These are phyloP conservation scores for Phocoena phocoena DNA, from an alignment of 2,113 vertebrate species.

Conservation along the genomic window DNA sequence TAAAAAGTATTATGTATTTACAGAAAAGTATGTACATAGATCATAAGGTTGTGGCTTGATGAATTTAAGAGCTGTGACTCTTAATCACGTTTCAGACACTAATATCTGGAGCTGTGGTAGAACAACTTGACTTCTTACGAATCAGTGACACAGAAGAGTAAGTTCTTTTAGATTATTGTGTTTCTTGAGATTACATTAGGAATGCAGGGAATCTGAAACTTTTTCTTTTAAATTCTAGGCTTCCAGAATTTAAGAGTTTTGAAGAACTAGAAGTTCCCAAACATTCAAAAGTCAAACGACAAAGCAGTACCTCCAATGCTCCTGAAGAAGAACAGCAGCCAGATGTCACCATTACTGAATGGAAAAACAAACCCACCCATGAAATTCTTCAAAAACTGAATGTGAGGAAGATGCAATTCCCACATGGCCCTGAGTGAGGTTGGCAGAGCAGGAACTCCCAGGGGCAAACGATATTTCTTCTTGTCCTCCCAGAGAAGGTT, in stretches of 20 bases:
- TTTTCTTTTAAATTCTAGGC: conserved; percentile 81
- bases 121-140: conserved; percentile 97
- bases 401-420: conserved; percentile 83
- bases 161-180: conserved; percentile 68
- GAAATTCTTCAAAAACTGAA: conserved; percentile 95
- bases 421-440: not conserved
- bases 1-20: not conserved
- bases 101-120: conserved; percentile 96
- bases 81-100: conserved; percentile 89
- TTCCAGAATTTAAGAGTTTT: conserved; percentile 96
- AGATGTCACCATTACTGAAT: conserved; percentile 89
- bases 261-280: conserved; percentile 96
- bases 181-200: not conserved
- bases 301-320: conserved; percentile 91
- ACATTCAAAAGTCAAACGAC: conserved; percentile 97
- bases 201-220: not conserved
- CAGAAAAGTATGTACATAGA: too few relatives aligned
- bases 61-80: not conserved
- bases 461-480: not conserved
- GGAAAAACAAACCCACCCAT: conserved; percentile 88
- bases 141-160: conserved; percentile 95
- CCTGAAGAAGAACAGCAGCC: conserved; percentile 92
- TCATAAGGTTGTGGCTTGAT: not conserved
- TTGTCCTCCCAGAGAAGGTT: not conserved
- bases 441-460: not conserved